A percentile compares a stretch with the other conserved stretches of the same genome.
These are phyloP conservation scores for Dilophus febrilis DNA, from an alignment of 2,888 invertebrate species.

Conservation along the genomic window DNA sequence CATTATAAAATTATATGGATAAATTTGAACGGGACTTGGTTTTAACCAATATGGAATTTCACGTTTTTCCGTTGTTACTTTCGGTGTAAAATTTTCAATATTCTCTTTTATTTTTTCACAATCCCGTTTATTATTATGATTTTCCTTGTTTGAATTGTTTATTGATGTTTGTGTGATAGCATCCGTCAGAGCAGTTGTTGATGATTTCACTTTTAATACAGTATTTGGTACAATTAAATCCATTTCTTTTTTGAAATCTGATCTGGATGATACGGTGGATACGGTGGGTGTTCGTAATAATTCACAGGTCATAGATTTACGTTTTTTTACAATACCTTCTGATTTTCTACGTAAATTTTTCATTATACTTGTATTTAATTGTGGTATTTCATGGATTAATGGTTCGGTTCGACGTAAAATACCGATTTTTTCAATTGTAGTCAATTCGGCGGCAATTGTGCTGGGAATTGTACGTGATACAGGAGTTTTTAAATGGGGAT, in stretches of 20 bases:
- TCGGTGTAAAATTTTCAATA: too few relatives aligned
- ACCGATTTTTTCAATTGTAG: not conserved
- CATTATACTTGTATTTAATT: not conserved
- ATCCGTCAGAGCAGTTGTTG: not conserved
- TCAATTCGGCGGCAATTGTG: too few relatives aligned
- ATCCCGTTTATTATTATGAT: not conserved
- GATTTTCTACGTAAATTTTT: not conserved
- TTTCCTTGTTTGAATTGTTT: not conserved
- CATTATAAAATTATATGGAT: constrained; percentile 42
- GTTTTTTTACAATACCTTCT: not conserved
- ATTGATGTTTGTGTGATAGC: not conserved
- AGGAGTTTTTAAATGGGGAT: too few relatives aligned
- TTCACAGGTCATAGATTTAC: not conserved
- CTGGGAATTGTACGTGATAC: too few relatives aligned
- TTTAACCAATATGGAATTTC: constrained; percentile 24
- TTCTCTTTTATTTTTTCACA: not conserved
- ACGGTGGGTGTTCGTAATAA: not conserved
- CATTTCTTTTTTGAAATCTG: not conserved
- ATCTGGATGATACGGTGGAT: not conserved
- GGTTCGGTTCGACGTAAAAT: not conserved
- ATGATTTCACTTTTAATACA: not conserved
- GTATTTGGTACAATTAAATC: not conserved
- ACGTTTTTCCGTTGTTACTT: not conserved
- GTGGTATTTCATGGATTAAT: too few relatives aligned
- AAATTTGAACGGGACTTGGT: constrained; percentile 27